phyloP scores from a whole-genome alignment of 2,113 vertebrate species.

The Upupa epops region DNA sequence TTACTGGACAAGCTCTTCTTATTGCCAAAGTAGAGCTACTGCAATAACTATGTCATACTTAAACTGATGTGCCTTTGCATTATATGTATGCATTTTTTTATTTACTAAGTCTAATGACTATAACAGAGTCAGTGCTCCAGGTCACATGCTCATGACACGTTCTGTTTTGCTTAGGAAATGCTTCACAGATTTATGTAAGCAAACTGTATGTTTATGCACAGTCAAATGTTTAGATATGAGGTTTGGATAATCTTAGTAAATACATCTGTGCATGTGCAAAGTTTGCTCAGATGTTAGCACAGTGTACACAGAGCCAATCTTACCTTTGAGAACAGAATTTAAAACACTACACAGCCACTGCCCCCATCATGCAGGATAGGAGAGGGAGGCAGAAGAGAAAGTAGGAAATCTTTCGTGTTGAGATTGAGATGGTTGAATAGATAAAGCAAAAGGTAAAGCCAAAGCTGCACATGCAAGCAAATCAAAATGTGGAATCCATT shows the following conservation, averaged over 20 bases:
- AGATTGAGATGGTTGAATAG: neutral
- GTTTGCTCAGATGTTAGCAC: neutral
- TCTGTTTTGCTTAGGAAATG: neutral
- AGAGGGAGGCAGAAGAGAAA: neutral
- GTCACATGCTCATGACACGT: neutral
- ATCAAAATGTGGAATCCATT: neutral
- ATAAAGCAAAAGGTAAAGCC: too few relatives aligned
- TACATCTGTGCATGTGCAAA: neutral
- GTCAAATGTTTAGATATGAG: neutral
- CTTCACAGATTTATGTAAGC: neutral
- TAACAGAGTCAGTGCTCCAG: neutral
- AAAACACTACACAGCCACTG: neutral
- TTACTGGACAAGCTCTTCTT: neutral
- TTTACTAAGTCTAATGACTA: neutral
- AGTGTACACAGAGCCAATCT: neutral
- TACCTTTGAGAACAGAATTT: neutral
- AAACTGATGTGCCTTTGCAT: neutral
- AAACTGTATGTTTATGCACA: neutral
- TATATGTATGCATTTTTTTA: neutral
- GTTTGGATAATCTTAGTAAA: neutral
- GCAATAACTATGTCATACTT: neutral
- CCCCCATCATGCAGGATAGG: accelerated
- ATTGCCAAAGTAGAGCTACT: neutral
- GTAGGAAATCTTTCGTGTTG: neutral
- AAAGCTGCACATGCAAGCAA: neutral